Base-by-base conservation (phyloP, 2,113 vertebrate species). In the Indicator maculatus region DNA sequence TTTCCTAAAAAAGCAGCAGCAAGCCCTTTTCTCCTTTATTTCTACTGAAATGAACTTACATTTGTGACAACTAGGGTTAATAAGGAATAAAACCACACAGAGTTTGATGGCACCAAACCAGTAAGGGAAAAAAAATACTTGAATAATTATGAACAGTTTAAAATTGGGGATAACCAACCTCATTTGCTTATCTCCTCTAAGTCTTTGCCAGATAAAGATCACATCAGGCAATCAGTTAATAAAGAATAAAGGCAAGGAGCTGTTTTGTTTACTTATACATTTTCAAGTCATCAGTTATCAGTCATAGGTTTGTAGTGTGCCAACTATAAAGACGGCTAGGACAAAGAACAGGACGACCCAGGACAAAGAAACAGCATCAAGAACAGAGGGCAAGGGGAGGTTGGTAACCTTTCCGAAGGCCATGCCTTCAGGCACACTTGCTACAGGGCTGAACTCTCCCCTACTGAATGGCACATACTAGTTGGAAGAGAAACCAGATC, bases 171-270 rank as follows among this genome's bases (percentile, higher is more conserved):
- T 65, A 88, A 36, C 66, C 53, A 67, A 65, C 23, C 33, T 79
- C 74, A 84, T 73, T 75, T 76, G 31, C 76, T 83, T 77, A 23
- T 8, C 56, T 74, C 59, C 52, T 67, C 19, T 36, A 80, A 86
- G n/a, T 50, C 65, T 64, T 60, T 83, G 85, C 65, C 79, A 91
- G 61, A 23, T 80, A 61, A 41, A 93, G 60, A 27, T 85, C 65
- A 50, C 28, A 83, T 13, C 7, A 3, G 76, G 44, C 44, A 77
- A 89, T 30, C 27, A 52, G 64, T 70, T 18, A 79, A 44, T 27
- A 59, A 81, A 91, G 39, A 83, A 87, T 33, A 87, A 83, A 93
- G 70, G 71, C 69, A 92, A 93, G 69, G 8, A 91, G 53, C 23
- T 4, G 5, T 74, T 92, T 80, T 81, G 23, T 81, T 83, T 83